Conservation (phyloP, 2,797 vertebrate species). For the Manis crassicaudata region DNA sequence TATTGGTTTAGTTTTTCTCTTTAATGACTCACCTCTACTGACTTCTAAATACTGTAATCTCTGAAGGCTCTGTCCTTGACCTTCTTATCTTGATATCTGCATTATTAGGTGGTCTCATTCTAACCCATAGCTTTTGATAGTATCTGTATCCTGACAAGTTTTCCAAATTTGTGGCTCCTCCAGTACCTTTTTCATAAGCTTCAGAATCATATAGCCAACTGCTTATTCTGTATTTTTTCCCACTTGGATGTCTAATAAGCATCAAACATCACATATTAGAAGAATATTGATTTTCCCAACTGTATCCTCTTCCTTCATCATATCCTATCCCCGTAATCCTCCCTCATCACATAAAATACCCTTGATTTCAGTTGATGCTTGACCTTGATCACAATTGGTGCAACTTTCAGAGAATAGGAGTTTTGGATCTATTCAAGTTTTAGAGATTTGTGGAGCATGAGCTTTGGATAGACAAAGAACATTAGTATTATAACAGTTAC, state of each 20-base stretch:
- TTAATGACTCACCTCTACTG: not conserved
- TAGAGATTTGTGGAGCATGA: not conserved
- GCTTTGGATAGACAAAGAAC: not conserved
- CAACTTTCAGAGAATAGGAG: not conserved
- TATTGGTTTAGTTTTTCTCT: not conserved
- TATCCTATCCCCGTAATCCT: not conserved
- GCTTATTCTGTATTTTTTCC: slow-evolving; percentile 30
- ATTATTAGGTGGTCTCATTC: not conserved
- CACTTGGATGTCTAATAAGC: not conserved
- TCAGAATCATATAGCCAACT: not conserved
- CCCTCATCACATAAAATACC: not conserved
- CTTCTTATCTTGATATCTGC: not conserved
- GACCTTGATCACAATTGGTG: not conserved
- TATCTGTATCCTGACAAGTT: slow-evolving; percentile 15
- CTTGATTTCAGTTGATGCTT: not conserved
- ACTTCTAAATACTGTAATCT: slow-evolving; percentile 18
- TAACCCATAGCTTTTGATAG: slow-evolving; percentile 37
- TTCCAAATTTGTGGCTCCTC: not conserved
- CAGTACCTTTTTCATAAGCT: not conserved
- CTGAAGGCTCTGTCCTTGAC: not conserved
- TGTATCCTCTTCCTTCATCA: not conserved
- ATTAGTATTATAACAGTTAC: not conserved
- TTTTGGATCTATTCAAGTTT: not conserved
- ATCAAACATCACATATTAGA: not conserved
- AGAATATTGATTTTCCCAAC: slow-evolving; percentile 44